Evolutionary conservation across 1,140 invertebrate genomes (phyloP), one percentile per base, ranked within the genome.

Genomic region (Phenacoccus solenopsis): DNA sequence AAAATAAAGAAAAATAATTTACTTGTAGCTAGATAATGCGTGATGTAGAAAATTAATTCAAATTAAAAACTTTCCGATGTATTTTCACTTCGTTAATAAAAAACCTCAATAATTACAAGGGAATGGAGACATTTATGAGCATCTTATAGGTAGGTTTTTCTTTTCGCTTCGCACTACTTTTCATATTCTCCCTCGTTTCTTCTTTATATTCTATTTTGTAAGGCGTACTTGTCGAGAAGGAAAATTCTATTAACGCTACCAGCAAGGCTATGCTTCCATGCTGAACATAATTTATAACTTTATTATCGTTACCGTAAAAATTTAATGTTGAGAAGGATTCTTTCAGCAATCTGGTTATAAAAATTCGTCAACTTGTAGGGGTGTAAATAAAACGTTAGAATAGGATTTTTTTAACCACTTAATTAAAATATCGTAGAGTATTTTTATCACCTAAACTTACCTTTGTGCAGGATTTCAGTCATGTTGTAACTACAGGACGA

Each of bases 121-220:
- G 38, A 4, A 3, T 49, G 12, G 16, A 49, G 20, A 49, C 38
- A 49, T 49, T 49, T 49, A 49, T n/a, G 38, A 49, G 20, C 38
- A 49, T 49, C 38, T 49, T 49, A 49, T 49, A 49, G 38, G 38
- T 49, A n/a, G n/a, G n/a, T n/a, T n/a, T n/a, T 49, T 49, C 38
- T 49, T 49, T 49, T 49, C 38, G 3, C 5, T 5, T 5, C 30
- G 38, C n/a, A n/a, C n/a, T n/a, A n/a, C 38, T 49, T 49, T 49
- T 49, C 38, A 49, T 16, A 49, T 49, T 49, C 38, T 49, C 38
- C 16, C 38, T 49, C 38, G 38, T 49, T 49, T n/a, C n/a, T n/a
- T n/a, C n/a, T n/a, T 49, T 49, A 16, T 49, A 49, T 49, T 9
- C 38, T 9, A 49, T 49, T 49, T n/a, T 10, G 38, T n/a, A 49